These are phyloP conservation scores for Papilio protenor DNA, from an alignment of 2,888 invertebrate genomes.

Conservation along the genomic window DNA sequence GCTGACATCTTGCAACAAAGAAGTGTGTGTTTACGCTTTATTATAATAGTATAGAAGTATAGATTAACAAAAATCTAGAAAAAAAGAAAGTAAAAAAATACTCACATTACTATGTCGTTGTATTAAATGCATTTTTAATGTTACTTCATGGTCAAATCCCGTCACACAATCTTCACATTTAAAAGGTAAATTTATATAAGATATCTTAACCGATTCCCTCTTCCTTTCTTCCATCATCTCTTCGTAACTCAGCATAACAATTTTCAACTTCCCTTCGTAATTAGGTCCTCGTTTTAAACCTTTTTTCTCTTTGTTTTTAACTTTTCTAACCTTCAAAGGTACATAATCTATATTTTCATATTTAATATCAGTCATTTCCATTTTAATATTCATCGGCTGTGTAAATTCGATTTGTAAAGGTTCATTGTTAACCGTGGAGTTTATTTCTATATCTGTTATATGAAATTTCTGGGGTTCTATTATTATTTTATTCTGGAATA, in stretches of 20 bases:
- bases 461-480: constrained; percentile 34
- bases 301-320: constrained; percentile 43
- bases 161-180: constrained; percentile 69
- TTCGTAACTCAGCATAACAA: constrained; percentile 55
- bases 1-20: no score
- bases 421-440: constrained; percentile 46
- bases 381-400: constrained; percentile 6
- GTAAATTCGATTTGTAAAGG: constrained; percentile 45
- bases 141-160: constrained; percentile 69
- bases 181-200: constrained; percentile 64
- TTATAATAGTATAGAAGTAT: no score
- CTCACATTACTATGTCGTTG: constrained; percentile 65
- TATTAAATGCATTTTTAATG: constrained; percentile 62
- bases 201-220: constrained; percentile 54
- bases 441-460: constrained; percentile 50
- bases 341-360: constrained; percentile 56
- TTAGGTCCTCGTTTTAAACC: constrained; percentile 42
- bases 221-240: constrained; percentile 64
- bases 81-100: no score
- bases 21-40: no score
- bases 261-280: constrained; percentile 64
- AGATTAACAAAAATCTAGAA: no score
- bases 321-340: constrained; percentile 54
- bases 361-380: constrained; percentile 50
- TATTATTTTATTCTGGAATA: constrained; percentile 40